phyloP scores from a whole-genome alignment of 2,113 vertebrate genomes.

The Limanda limanda region DNA sequence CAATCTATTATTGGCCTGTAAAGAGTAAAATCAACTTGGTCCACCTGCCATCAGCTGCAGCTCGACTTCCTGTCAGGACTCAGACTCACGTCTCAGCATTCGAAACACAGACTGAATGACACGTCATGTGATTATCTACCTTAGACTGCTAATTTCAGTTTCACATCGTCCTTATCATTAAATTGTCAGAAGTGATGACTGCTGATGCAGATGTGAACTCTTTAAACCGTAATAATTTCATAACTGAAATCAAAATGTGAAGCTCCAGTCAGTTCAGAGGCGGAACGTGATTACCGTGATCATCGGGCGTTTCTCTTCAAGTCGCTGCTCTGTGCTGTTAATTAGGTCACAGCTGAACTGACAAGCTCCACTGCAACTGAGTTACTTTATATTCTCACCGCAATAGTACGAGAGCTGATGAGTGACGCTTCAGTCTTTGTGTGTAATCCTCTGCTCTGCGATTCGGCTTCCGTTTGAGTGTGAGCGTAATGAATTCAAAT shows the following conservation, averaged over 20 bases:
- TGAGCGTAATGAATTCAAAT: slow-evolving; percentile 57
- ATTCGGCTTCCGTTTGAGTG: slow-evolving; percentile 26
- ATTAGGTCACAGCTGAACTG: slow-evolving; percentile 51
- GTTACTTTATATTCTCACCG: slow-evolving; percentile 40
- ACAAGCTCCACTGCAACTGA: slow-evolving; percentile 41
- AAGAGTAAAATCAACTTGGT: neutral
- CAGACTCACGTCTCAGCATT: neutral
- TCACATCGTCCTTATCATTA: neutral
- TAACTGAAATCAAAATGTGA: slow-evolving; percentile 43
- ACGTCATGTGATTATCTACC: neutral
- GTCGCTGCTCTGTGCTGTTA: slow-evolving; percentile 45
- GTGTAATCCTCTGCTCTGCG: slow-evolving; percentile 14
- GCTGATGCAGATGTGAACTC: slow-evolving; percentile 13
- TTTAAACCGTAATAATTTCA: slow-evolving; percentile 9
- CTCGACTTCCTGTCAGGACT: neutral
- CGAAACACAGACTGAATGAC: neutral
- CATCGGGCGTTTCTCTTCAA: slow-evolving; percentile 36
- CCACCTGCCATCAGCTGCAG: too few relatives aligned
- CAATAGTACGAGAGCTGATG: slow-evolving; percentile 41
- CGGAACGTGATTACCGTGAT: slow-evolving; percentile 46
- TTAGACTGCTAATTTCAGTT: neutral
- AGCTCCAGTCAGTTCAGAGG: slow-evolving; percentile 15
- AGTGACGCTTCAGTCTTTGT: slow-evolving; percentile 13
- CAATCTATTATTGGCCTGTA: neutral
- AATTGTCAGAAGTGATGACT: neutral